These are phyloP conservation scores for Microchirus variegatus DNA, from an alignment of 2,797 vertebrate genomes.

Conservation along the genomic window DNA sequence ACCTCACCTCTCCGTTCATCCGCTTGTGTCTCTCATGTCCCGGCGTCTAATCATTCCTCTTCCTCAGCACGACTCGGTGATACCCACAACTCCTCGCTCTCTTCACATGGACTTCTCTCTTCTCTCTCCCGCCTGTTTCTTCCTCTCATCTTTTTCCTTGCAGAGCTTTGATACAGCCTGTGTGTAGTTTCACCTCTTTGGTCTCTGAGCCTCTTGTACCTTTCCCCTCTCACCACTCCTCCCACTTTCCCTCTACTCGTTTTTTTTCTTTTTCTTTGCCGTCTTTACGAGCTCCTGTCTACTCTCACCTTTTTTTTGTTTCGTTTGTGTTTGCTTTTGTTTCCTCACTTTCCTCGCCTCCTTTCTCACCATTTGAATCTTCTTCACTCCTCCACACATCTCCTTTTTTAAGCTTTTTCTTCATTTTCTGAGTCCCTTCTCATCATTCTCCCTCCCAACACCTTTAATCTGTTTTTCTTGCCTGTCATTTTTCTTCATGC, in stretches of 20 bases:
- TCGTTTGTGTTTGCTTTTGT: conserved; percentile 27
- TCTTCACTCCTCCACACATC: background rate
- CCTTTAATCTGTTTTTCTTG: background rate
- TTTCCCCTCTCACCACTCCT: conserved; percentile 14
- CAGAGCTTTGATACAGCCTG: conserved; percentile 37
- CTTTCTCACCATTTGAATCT: conserved; percentile 35
- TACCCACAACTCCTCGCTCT: conserved; percentile 7
- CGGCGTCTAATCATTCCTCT: conserved; percentile 39
- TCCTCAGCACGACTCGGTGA: conserved; percentile 56
- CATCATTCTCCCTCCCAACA: background rate
- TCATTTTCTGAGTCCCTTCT: background rate
- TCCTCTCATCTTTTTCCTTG: conserved; percentile 38
- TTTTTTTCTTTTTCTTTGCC: conserved; percentile 16
- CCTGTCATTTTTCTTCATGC: background rate
- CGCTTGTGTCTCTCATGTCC: conserved; percentile 23
- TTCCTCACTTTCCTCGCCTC: conserved; percentile 7
- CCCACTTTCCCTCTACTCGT: conserved; percentile 1
- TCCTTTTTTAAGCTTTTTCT: background rate
- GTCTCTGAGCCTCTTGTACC: conserved; percentile 22
- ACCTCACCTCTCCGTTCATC: conserved; percentile 32
- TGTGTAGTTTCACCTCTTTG: conserved; percentile 38
- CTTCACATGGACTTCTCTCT: conserved; percentile 3
- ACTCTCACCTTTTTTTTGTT: conserved; percentile 15
- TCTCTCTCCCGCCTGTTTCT: background rate
- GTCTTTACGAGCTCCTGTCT: conserved; percentile 1